Evolutionary conservation across 2,113 vertebrate genomes (phyloP), one percentile per base, ranked within the genome.

Genomic region (Neopipo cinnamomea): DNA sequence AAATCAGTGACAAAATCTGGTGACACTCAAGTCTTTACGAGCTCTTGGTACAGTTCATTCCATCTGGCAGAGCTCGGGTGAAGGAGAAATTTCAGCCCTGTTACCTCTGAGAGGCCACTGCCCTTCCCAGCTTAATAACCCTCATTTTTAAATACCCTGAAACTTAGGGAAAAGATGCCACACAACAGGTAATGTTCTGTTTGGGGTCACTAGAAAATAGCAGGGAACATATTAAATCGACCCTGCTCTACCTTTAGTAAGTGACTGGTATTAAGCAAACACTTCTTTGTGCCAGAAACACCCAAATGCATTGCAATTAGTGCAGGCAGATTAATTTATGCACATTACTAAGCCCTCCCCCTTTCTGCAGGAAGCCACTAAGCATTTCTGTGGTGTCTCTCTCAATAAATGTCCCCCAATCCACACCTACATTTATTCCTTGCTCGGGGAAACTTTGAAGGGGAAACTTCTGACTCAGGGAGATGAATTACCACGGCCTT

Each of bases 401-500:
- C 39, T 28, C 9, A 41, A 59, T 11, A 49, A 71, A 52, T 0
- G 0, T 1, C 22, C 9, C 39, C 23, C 20, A 74, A 1, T 7
- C 37, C 3, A 0, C 1, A 0, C 3, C 33, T 39, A 4, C 2
- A 2, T 61, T 55, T 55, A 42, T 13, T 68, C 11, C 55, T 35
- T 63, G 72, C 78, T 49, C 17, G 49, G 44, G 21, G 67, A 68
- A 59, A 21, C n/a, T 23, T 8, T 11, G 20, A 31, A 13, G 22
- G n/a, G n/a, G n/a, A n/a, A n/a, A n/a, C 28, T 78, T 70, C 31
- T 67, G 72, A 33, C 23, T 27, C 46, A 6, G 7, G 4, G 18
- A 77, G 23, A 11, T 33, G 33, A 52, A 24, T 30, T n/a, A 42
- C 6, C n/a, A 2, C 7, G 9, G 14, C 23, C 11, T 37, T 46